Percentiles rank a stretch among this genome's conserved stretches.
Conservation (phyloP, 2,888 invertebrate species). For the Macrophya alboannulata region DNA sequence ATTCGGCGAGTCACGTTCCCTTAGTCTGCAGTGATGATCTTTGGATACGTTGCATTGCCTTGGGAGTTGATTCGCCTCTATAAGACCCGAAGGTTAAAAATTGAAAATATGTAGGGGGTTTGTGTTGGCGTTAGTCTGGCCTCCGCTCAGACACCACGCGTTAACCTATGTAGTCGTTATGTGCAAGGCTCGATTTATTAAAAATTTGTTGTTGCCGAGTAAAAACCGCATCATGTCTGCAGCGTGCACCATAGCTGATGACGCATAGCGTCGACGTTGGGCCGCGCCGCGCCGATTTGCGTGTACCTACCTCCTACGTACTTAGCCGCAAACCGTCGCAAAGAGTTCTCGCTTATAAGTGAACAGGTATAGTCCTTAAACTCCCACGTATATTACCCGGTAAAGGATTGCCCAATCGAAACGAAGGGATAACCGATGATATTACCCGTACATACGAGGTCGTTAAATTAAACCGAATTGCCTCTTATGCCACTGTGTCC, state of each 20-base stretch:
- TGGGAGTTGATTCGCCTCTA: background rate
- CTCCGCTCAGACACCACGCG: conserved; percentile 40
- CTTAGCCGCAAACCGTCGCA: background rate
- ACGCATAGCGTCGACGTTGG: conserved; percentile 39
- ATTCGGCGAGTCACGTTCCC: conserved; percentile 18
- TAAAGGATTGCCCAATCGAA: conserved; percentile 43
- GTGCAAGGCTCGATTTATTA: background rate
- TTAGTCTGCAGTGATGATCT: background rate
- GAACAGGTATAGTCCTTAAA: conserved; percentile 31
- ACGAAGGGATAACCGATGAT: conserved; percentile 7
- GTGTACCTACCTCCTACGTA: conserved; percentile 42
- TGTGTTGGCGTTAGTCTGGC: conserved; percentile 40
- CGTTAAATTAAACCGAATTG: conserved; percentile 33
- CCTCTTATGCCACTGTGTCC: conserved; percentile 26
- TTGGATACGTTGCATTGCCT: background rate
- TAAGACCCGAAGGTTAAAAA: conserved; percentile 3
- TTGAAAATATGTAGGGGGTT: conserved; percentile 9
- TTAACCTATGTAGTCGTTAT: background rate
- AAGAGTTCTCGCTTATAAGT: conserved; percentile 25
- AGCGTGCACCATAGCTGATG: conserved; percentile 14
- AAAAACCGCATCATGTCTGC: conserved; percentile 14
- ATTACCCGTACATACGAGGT: background rate
- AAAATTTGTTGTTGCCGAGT: conserved; percentile 21
- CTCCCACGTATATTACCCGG: conserved; percentile 32
- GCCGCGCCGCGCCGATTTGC: background rate